Percentiles rank a stretch among this genome's conserved stretches.
Evolutionary conservation across 2,797 vertebrate species (phyloP).

Genomic region (Coreius guichenoti): DNA sequence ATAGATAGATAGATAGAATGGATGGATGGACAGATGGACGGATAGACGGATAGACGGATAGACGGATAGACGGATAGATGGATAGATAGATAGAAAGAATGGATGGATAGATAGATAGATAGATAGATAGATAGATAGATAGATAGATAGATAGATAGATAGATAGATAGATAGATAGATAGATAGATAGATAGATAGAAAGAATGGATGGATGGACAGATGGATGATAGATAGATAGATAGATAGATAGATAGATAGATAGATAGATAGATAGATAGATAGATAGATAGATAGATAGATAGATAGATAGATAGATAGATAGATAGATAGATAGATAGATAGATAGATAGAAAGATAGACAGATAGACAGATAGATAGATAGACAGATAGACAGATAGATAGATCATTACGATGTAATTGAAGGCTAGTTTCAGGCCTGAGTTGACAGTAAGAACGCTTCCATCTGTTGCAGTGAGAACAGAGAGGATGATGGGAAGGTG

Average conservation of each 20-base stretch:
- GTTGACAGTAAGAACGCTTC: background rate
- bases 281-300: rapidly evolving
- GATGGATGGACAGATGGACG: background rate
- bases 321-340: background rate
- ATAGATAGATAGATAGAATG: rapidly evolving
- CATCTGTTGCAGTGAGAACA: conserved; percentile 6
- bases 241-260: rapidly evolving
- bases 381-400: too few relatives aligned
- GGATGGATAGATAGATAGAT: rapidly evolving
- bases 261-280: rapidly evolving
- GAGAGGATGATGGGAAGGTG: conserved; percentile 17
- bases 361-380: background rate
- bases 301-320: background rate
- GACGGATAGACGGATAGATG: background rate
- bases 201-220: rapidly evolving
- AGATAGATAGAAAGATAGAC: rapidly evolving
- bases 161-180: rapidly evolving
- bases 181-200: rapidly evolving
- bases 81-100: background rate
- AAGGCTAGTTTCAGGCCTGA: background rate
- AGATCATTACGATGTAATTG: background rate
- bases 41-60: rapidly evolving
- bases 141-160: rapidly evolving
- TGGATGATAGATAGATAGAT: background rate
- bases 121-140: background rate